Evolutionary conservation across 2,113 vertebrate genomes (phyloP).

Genomic region (Cyanoliseus patagonus): DNA sequence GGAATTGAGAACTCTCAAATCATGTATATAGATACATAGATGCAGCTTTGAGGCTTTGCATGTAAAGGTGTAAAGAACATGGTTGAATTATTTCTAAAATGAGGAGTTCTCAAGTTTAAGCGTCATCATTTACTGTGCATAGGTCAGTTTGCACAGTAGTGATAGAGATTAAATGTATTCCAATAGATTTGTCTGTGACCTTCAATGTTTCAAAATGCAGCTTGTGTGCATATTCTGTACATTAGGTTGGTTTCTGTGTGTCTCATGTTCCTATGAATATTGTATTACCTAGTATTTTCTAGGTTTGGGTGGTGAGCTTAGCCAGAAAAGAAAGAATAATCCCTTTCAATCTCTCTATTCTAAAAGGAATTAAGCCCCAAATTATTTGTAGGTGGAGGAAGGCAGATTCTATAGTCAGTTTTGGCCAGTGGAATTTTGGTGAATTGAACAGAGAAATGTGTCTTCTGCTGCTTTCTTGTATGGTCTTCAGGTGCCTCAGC

Average conservation of each 20-base stretch:
- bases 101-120: not conserved
- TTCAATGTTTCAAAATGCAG: not conserved
- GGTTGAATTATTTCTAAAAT: not conserved
- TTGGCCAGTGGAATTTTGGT: not conserved
- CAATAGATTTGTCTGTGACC: not conserved
- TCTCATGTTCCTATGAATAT: not conserved
- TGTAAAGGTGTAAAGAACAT: not conserved
- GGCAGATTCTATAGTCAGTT: not conserved
- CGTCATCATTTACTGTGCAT: not conserved
- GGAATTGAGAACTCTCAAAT: not conserved
- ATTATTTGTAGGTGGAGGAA: not conserved
- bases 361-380: not conserved
- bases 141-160: not conserved
- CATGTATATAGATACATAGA: not conserved
- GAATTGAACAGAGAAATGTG: not conserved
- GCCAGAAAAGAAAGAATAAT: not conserved
- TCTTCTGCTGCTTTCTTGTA: not conserved
- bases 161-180: not conserved
- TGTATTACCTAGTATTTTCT: not conserved
- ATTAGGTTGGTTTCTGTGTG: not conserved
- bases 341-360: not conserved
- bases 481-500: not conserved
- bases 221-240: not conserved
- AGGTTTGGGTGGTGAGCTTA: not conserved
- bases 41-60: not conserved